Evolutionary conservation across 1,140 invertebrate species (phyloP).

Genomic region (Scaptodrosophila lebanonensis): DNA sequence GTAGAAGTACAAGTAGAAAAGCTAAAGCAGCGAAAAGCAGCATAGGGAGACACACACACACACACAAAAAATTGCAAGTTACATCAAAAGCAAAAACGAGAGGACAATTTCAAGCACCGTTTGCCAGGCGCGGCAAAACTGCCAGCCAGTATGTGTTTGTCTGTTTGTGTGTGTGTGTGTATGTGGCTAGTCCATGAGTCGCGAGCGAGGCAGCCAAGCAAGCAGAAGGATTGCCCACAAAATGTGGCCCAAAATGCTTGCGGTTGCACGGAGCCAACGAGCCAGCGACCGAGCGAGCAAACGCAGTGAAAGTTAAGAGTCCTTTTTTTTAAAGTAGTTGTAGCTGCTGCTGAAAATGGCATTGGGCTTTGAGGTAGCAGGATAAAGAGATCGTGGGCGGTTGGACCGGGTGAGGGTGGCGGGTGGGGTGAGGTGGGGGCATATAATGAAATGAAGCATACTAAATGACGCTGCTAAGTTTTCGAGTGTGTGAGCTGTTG

Average conservation of each 20-base stretch:
- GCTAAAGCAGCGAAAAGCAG: slow-evolving; percentile 20
- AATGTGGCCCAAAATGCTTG: slow-evolving; percentile 67
- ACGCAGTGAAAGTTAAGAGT: slow-evolving; percentile 71
- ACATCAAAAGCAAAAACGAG: slow-evolving; percentile 65
- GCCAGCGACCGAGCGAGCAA: too few species aligned
- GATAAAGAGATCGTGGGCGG: slow-evolving; percentile 34
- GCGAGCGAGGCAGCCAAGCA: slow-evolving; percentile 7
- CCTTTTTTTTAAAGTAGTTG: slow-evolving; percentile 34
- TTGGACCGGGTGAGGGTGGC: slow-evolving; percentile 7
- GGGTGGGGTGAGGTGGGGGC: slow-evolving; percentile 14
- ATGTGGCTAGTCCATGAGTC: too few species aligned
- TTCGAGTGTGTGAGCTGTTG: slow-evolving; percentile 8
- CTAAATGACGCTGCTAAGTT: slow-evolving; percentile 72
- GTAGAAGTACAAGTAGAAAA: slow-evolving; percentile 6
- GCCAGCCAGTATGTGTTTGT: too few species aligned
- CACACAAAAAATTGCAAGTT: slow-evolving; percentile 55
- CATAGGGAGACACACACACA: neutral
- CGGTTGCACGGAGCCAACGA: slow-evolving; percentile 44
- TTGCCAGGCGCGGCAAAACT: slow-evolving; percentile 36
- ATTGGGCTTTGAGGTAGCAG: too few species aligned
- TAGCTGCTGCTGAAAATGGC: slow-evolving; percentile 9
- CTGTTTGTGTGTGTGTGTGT: too few species aligned
- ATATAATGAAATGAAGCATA: slow-evolving; percentile 73
- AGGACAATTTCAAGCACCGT: slow-evolving; percentile 72
- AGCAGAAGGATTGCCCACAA: slow-evolving; percentile 67